These are phyloP conservation scores for Shinisaurus crocodilurus DNA, from an alignment of 2,113 vertebrate genomes.

Conservation along the genomic window DNA sequence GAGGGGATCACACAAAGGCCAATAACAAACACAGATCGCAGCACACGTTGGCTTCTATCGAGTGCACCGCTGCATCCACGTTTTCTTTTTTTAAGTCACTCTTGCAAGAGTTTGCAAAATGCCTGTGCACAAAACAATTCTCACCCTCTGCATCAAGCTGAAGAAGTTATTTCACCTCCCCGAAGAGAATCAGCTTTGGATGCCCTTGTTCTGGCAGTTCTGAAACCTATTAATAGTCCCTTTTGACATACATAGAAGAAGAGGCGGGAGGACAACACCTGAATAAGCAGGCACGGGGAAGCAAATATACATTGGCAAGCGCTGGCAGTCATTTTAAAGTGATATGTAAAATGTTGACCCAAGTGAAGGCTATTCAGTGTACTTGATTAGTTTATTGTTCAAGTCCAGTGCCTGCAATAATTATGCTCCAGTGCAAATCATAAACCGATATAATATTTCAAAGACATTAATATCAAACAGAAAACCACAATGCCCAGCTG, in stretches of 20 bases:
- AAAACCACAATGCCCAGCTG: neutral
- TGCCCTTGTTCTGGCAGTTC: neutral
- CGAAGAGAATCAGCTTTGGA: neutral
- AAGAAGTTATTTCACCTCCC: neutral
- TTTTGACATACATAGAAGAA: neutral
- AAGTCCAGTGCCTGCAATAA: neutral
- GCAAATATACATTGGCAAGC: neutral
- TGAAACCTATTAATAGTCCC: neutral
- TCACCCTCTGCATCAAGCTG: neutral
- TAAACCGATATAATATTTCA: neutral
- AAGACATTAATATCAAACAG: neutral
- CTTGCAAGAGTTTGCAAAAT: neutral
- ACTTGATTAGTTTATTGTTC: neutral
- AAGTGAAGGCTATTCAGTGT: neutral
- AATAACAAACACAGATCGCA: neutral
- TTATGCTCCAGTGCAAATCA: neutral
- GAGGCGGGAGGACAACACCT: neutral
- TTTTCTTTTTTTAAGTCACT: neutral
- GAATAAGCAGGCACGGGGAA: neutral
- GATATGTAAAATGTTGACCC: neutral
- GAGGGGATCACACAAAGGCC: neutral
- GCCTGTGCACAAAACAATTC: neutral
- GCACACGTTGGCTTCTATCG: no score
- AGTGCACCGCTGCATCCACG: neutral
- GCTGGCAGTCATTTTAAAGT: neutral